A percentile compares a stretch with the other conserved stretches of the same genome.
Evolutionary conservation across 2,113 vertebrate genomes (phyloP).

Genomic region (Odocoileus hemionus): DNA sequence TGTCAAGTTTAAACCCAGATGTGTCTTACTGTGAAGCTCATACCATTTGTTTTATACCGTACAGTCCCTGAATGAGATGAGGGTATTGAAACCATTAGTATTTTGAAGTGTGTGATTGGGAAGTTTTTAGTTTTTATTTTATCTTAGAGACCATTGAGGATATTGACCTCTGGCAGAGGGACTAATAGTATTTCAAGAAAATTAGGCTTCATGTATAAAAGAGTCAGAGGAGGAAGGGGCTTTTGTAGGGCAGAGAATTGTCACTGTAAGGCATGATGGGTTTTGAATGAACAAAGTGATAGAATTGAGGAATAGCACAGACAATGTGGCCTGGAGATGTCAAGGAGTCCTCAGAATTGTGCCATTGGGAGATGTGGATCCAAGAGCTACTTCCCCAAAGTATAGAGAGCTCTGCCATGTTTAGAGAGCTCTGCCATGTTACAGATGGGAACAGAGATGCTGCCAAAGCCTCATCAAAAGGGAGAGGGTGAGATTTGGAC

Average conservation of each 20-base stretch:
- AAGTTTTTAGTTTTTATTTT: not conserved
- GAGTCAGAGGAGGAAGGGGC: not conserved
- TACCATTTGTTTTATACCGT: not conserved
- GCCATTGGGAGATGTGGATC: fast-evolving
- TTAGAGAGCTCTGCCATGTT: not conserved
- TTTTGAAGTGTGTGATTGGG: not conserved
- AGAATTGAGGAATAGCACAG: not conserved
- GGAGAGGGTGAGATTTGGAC: not conserved
- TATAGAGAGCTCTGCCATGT: not conserved
- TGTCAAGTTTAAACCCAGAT: not conserved
- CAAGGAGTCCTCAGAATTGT: not conserved
- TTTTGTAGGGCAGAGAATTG: not conserved
- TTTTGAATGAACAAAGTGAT: not conserved
- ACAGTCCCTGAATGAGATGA: not conserved
- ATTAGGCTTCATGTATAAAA: not conserved
- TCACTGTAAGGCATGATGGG: not conserved
- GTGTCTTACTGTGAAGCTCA: not conserved
- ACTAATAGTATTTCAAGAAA: not conserved
- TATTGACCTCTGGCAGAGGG: not conserved
- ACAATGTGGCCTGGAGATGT: not conserved
- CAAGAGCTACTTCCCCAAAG: not conserved
- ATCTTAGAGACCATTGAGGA: not conserved
- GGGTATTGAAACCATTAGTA: not conserved
- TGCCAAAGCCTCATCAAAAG: not conserved
- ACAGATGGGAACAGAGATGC: not conserved